These are phyloP conservation scores for Corvus hawaiiensis DNA, from an alignment of 2,113 vertebrate species.

Conservation along the genomic window DNA sequence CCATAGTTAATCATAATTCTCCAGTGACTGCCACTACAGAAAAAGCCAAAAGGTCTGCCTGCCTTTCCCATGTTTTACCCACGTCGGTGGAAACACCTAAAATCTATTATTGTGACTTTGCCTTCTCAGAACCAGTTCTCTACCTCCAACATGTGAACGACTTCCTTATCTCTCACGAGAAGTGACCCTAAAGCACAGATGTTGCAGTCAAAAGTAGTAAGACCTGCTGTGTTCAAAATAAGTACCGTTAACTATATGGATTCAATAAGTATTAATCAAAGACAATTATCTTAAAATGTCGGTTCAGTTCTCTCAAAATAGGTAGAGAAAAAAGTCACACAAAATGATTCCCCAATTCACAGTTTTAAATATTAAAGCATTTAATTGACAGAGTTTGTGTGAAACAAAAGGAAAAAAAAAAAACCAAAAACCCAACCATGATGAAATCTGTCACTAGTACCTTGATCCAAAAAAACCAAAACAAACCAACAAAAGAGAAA, in stretches of 20 bases:
- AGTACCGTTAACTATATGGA: background rate
- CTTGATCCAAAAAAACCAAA: background rate
- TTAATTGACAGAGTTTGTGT: background rate
- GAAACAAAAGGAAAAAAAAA: background rate
- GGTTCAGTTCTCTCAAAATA: background rate
- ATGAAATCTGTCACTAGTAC: background rate
- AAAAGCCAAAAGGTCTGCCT: background rate
- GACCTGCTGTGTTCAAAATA: background rate
- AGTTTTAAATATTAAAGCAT: background rate
- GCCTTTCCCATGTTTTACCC: rapidly evolving
- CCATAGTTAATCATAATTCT: no score
- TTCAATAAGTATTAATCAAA: background rate
- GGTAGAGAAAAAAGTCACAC: background rate
- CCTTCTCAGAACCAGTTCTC: background rate
- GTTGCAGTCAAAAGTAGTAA: background rate
- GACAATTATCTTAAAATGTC: background rate
- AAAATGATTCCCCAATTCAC: background rate
- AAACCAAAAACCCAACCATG: rapidly evolving
- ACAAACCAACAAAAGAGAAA: background rate
- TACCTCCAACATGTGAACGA: rapidly evolving
- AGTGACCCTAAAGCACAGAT: background rate
- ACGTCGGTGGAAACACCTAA: rapidly evolving
- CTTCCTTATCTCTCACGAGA: background rate
- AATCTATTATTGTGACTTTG: background rate
- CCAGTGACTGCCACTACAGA: background rate